Conservation (phyloP, 2,113 vertebrate genomes). For the Rousettus leschenaultii region DNA sequence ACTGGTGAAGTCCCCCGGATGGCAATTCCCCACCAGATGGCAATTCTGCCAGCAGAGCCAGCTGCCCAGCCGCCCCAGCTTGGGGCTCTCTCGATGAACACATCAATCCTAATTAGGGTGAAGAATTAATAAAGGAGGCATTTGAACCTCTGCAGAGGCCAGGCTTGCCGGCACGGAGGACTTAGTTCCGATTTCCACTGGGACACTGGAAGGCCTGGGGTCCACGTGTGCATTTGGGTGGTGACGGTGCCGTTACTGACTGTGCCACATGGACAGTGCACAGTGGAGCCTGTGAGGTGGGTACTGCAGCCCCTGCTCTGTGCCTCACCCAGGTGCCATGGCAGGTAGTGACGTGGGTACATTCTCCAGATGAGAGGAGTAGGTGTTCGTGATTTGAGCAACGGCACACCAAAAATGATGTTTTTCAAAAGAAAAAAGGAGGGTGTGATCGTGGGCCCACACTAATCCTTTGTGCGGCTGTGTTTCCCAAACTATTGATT, state of each 20-base stretch:
- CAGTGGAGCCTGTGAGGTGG: neutral
- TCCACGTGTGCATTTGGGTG: neutral
- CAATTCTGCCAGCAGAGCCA: slow-evolving; percentile 42
- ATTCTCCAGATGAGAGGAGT: slow-evolving; percentile 31
- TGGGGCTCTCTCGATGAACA: slow-evolving; percentile 58
- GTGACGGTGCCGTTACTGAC: neutral
- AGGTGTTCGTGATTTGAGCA: slow-evolving; percentile 54
- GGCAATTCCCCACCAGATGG: neutral
- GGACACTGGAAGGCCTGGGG: neutral
- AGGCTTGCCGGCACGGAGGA: neutral
- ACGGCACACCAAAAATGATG: slow-evolving; percentile 11
- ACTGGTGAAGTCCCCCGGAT: slow-evolving; percentile 14
- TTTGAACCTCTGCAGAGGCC: slow-evolving; percentile 16
- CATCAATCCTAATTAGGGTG: slow-evolving; percentile 72
- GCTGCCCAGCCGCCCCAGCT: slow-evolving; percentile 54
- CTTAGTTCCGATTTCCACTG: neutral
- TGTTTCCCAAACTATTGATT: neutral
- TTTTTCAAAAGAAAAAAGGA: slow-evolving; percentile 47
- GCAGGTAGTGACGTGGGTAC: slow-evolving; percentile 53
- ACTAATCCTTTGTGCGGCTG: neutral
- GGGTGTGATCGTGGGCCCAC: slow-evolving; percentile 25
- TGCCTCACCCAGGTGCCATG: slow-evolving; percentile 15
- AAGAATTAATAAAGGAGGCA: slow-evolving; percentile 66
- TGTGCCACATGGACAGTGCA: neutral
- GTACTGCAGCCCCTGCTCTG: neutral